Percentiles rank a stretch among this genome's conserved stretches.
Evolutionary conservation across 2,888 invertebrate species (phyloP).

Genomic region (Thymelicus sylvestris): DNA sequence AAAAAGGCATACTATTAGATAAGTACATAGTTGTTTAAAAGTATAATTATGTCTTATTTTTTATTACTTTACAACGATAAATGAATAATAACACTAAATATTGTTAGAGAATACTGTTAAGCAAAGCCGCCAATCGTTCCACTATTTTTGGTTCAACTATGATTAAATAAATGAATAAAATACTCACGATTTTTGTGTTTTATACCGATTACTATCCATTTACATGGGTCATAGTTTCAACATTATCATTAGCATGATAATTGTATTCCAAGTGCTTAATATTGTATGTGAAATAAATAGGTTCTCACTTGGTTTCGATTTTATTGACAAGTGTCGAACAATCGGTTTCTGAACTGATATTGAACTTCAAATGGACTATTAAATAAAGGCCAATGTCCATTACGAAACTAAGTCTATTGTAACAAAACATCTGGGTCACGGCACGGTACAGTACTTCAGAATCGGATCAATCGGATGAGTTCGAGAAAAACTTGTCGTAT

Average conservation of each 20-base stretch:
- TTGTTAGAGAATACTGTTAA: too few species aligned
- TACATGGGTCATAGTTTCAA: too few species aligned
- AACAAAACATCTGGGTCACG: slow-evolving; percentile 60
- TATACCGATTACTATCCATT: too few species aligned
- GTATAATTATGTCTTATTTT: slow-evolving; percentile 15
- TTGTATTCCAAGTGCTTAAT: too few species aligned
- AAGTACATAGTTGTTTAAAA: too few species aligned
- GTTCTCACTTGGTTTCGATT: slow-evolving; percentile 5
- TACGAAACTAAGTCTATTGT: slow-evolving; percentile 56
- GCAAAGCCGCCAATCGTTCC: too few species aligned
- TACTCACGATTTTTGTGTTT: too few species aligned
- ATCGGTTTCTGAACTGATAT: slow-evolving; percentile 52
- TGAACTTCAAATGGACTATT: slow-evolving; percentile 62
- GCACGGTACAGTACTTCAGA: slow-evolving; percentile 59
- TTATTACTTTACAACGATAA: background rate
- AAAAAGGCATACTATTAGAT: background rate
- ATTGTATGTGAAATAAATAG: slow-evolving; percentile 6
- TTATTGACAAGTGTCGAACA: slow-evolving; percentile 36
- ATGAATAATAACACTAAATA: too few species aligned
- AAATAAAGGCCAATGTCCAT: slow-evolving; percentile 58
- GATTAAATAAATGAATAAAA: too few species aligned
- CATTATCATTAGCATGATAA: too few species aligned
- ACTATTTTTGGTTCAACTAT: too few species aligned
- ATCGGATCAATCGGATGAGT: slow-evolving; percentile 52
- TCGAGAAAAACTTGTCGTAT: slow-evolving; percentile 53